Percentiles rank a stretch among this genome's conserved stretches.
These are phyloP conservation scores for Lamproptera curius DNA, from an alignment of 2,888 invertebrate genomes.

Conservation along the genomic window DNA sequence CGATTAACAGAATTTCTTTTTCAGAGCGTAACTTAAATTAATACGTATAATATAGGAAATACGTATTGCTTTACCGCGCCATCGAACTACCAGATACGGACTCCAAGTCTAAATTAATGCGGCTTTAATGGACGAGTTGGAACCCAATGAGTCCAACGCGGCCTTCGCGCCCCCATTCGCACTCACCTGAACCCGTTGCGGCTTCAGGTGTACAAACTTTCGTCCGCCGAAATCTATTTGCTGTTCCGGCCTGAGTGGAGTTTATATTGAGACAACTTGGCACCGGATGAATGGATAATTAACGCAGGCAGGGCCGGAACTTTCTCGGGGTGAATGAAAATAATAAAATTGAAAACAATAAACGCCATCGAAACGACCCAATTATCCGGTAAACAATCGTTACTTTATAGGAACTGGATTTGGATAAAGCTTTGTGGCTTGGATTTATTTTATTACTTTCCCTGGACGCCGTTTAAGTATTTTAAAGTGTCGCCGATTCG, in stretches of 20 bases:
- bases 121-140: too few species aligned
- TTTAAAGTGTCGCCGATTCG: not conserved
- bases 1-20: too few species aligned
- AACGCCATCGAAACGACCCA: constrained; percentile 8
- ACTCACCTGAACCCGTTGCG: too few species aligned
- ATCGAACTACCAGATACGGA: too few species aligned
- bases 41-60: too few species aligned
- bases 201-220: too few species aligned
- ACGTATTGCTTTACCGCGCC: too few species aligned
- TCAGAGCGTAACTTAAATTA: too few species aligned
- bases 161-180: too few species aligned
- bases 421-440: not conserved
- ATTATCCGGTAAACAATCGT: constrained; percentile 5
- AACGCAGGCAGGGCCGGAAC: not conserved
- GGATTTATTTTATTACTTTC: constrained; percentile 9
- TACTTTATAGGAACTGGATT: constrained; percentile 6
- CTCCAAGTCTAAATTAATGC: too few species aligned
- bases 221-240: not conserved
- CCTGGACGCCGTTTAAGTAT: constrained; percentile 4
- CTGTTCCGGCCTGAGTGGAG: not conserved
- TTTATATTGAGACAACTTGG: not conserved
- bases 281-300: constrained; percentile 1
- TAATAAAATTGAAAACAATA: constrained; percentile 14
- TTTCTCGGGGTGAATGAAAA: constrained; percentile 4
- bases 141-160: too few species aligned